These are phyloP conservation scores for Leguminivora glycinivorella DNA, from an alignment of 1,140 invertebrate genomes.

Conservation along the genomic window DNA sequence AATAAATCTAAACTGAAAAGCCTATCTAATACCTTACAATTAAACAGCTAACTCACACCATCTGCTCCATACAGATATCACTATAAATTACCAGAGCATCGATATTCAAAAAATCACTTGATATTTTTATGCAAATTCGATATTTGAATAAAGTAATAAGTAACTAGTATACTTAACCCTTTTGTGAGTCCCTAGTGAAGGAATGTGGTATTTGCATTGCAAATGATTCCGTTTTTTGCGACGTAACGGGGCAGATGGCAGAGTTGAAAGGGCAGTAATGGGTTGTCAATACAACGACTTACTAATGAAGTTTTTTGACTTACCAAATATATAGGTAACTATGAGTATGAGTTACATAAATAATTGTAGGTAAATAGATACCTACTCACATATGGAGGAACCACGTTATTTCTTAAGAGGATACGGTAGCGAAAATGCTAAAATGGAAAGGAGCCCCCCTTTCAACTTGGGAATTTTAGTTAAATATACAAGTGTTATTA, in stretches of 20 bases:
- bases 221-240: constrained; percentile 52
- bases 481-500: too few relatives aligned
- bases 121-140: constrained; percentile 72
- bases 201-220: constrained; percentile 51
- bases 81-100: constrained; percentile 57
- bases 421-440: too few relatives aligned
- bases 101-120: constrained; percentile 66
- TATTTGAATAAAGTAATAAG: neutral
- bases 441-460: too few relatives aligned
- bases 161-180: neutral
- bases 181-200: constrained; percentile 39
- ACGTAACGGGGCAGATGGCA: constrained; percentile 51
- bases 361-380: too few relatives aligned
- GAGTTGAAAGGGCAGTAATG: constrained; percentile 21
- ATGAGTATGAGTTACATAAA: too few relatives aligned
- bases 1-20: constrained; percentile 2
- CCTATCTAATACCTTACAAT: constrained; percentile 4
- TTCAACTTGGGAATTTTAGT: too few relatives aligned
- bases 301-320: neutral
- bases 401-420: too few relatives aligned
- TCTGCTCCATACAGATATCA: constrained; percentile 46
- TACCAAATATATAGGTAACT: too few relatives aligned
- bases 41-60: constrained; percentile 30
- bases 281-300: neutral
- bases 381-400: too few relatives aligned